Percentiles rank a stretch among this genome's conserved stretches.
Conservation (phyloP, 2,113 vertebrate species). For the Tretioscincus oriximinensis region DNA sequence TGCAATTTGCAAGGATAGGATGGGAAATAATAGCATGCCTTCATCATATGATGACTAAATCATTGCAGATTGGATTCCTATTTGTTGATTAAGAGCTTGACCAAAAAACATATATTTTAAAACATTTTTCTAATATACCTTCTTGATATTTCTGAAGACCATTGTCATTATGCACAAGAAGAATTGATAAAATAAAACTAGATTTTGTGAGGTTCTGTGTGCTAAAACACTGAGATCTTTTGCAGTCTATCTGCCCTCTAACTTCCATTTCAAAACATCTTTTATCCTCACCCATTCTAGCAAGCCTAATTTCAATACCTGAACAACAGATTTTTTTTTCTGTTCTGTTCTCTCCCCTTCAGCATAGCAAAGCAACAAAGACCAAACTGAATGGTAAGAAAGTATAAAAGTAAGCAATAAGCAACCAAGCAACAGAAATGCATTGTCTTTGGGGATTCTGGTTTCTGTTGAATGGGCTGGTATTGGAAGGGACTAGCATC, state of each 20-base stretch:
- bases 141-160: not conserved
- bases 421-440: fast-evolving
- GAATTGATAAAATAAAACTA: not conserved
- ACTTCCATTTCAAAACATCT: not conserved
- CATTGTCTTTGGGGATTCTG: not conserved
- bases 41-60: too few relatives aligned
- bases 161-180: not conserved
- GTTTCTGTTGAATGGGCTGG: not conserved
- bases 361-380: not conserved
- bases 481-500: not conserved
- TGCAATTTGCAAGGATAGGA: too few relatives aligned
- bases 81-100: not conserved
- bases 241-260: not conserved
- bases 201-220: not conserved
- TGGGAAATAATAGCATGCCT: too few relatives aligned
- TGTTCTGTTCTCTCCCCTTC: not conserved
- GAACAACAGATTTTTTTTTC: not conserved
- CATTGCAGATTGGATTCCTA: not conserved
- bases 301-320: not conserved
- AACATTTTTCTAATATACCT: not conserved
- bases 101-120: not conserved
- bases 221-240: not conserved
- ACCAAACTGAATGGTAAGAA: not conserved
- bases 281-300: not conserved
- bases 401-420: not conserved